A percentile compares a stretch with the other conserved stretches of the same genome.
Evolutionary conservation across 1,140 invertebrate species (phyloP).

Genomic region (Drosophila grimshawi): DNA sequence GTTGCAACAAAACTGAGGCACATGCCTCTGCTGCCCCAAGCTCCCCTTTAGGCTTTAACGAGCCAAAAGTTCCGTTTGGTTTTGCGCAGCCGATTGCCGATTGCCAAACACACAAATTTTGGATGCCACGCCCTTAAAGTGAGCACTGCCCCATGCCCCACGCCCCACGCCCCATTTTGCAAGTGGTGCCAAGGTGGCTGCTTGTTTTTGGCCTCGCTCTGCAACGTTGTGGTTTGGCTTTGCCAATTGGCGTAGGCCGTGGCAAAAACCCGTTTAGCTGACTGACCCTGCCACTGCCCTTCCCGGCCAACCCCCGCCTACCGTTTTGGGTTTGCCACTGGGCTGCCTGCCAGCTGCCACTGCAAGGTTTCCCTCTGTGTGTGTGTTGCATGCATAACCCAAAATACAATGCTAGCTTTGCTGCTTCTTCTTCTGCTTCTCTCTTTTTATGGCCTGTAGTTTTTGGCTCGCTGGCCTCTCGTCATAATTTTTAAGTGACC

Average conservation of each 20-base stretch:
- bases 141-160: background rate
- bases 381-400: conserved; percentile 21
- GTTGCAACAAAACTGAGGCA: conserved; percentile 8
- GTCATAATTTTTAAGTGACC: conserved; percentile 80
- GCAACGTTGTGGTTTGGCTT: conserved; percentile 14
- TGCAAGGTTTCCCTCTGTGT: conserved; percentile 17
- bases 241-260: conserved; percentile 48
- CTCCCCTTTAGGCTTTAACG: conserved; percentile 54
- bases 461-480: conserved; percentile 58
- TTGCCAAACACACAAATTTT: conserved; percentile 60
- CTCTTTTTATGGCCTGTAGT: conserved; percentile 5
- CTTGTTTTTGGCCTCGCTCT: conserved; percentile 13
- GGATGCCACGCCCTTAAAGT: conserved; percentile 20
- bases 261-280: conserved; percentile 21
- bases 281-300: conserved; percentile 23
- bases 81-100: conserved; percentile 32
- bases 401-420: conserved; percentile 15
- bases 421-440: background rate
- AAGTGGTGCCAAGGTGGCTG: conserved; percentile 35
- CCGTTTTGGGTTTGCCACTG: background rate
- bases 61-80: conserved; percentile 67
- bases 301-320: background rate
- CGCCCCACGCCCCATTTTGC: background rate
- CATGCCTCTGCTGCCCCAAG: conserved; percentile 46
- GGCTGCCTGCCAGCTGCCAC: conserved; percentile 42